Conservation (phyloP, 2,888 invertebrate species). For the Drosophila mimetica region DNA sequence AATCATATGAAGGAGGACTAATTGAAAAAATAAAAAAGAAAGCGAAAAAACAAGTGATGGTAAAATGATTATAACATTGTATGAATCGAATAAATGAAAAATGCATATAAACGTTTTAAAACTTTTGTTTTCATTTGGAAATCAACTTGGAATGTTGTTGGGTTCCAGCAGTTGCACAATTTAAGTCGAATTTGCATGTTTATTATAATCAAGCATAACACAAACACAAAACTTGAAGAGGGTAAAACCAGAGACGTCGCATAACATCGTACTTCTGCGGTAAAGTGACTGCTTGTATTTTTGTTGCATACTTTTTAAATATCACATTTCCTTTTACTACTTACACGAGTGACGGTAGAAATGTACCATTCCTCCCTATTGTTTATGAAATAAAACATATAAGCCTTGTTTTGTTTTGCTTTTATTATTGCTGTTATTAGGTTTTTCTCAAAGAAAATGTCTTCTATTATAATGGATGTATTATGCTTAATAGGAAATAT, state of each 20-base stretch:
- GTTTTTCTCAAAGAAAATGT: constrained; percentile 46
- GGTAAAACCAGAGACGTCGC: too few species aligned
- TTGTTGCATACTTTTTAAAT: too few species aligned
- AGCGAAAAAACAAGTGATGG: constrained; percentile 56
- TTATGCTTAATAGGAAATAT: constrained; percentile 50
- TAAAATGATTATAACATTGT: constrained; percentile 68
- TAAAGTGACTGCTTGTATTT: too few species aligned
- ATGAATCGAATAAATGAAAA: constrained; percentile 77
- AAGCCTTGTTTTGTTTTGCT: constrained; percentile 59
- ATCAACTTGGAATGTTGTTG: neutral
- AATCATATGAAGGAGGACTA: constrained; percentile 53
- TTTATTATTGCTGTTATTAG: constrained; percentile 54
- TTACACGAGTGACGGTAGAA: neutral
- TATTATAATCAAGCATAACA: too few species aligned
- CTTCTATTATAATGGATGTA: constrained; percentile 60
- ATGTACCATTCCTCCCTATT: too few species aligned
- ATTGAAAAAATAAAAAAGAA: constrained; percentile 38
- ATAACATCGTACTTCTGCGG: too few species aligned
- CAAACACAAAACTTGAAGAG: too few species aligned
- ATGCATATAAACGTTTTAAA: constrained; percentile 77
- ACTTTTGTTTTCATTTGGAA: constrained; percentile 1
- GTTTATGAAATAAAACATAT: constrained; percentile 5
- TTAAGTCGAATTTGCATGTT: too few species aligned
- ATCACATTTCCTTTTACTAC: too few species aligned
- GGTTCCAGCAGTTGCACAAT: too few species aligned